Evolutionary conservation across 2,113 vertebrate genomes (phyloP).

Genomic region (Gymnogyps californianus): DNA sequence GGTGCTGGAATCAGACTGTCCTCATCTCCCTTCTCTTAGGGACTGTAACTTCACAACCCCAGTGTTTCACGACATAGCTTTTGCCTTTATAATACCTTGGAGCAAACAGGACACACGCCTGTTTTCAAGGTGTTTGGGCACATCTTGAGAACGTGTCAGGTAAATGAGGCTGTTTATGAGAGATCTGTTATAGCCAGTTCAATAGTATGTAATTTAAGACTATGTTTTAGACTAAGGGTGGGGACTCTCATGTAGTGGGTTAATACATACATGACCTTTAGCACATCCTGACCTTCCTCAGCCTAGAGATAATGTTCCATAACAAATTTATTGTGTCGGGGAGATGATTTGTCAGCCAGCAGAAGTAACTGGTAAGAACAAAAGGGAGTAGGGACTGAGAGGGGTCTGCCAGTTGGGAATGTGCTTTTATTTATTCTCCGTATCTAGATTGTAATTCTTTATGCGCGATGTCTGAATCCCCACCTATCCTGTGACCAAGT

Average conservation of each 20-base stretch:
- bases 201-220: constrained; percentile 54
- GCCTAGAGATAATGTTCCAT: constrained; percentile 69
- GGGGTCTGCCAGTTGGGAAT: neutral
- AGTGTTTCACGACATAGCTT: neutral
- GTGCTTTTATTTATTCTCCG: constrained; percentile 28
- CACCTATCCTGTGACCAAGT: neutral
- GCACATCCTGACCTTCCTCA: constrained; percentile 63
- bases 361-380: constrained; percentile 40
- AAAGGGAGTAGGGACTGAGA: constrained; percentile 6
- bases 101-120: neutral
- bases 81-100: neutral
- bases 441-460: neutral
- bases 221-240: constrained; percentile 24
- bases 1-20: accelerated
- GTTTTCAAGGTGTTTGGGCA: neutral
- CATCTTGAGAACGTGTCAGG: neutral
- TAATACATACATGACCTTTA: constrained; percentile 72
- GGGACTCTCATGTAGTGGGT: constrained; percentile 40
- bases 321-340: constrained; percentile 66
- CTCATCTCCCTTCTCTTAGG: neutral
- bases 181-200: constrained; percentile 5
- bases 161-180: constrained; percentile 55
- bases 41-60: neutral
- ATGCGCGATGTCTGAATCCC: neutral
- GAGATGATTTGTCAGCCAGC: constrained; percentile 65